Conservation (phyloP, 2,797 vertebrate species). For the Nyctalus aviator region DNA sequence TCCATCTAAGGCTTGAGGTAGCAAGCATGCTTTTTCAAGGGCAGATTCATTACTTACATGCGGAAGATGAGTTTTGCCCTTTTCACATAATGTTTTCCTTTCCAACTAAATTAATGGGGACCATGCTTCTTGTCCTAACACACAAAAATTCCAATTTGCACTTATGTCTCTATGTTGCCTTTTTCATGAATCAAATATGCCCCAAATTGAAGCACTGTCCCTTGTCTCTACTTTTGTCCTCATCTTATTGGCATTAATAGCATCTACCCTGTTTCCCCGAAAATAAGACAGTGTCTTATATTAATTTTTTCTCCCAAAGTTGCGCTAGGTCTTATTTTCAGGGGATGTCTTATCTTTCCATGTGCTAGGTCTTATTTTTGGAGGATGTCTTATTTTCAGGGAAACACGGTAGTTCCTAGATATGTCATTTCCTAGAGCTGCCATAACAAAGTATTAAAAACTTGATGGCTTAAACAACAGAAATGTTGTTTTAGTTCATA, state of each 20-base stretch:
- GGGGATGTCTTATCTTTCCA: too few relatives aligned
- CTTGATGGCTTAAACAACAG: neutral
- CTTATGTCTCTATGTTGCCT: neutral
- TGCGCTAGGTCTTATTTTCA: too few relatives aligned
- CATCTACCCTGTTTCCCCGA: neutral
- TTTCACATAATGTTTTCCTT: slow-evolving; percentile 65
- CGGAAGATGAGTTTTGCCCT: slow-evolving; percentile 54
- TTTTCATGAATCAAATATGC: neutral
- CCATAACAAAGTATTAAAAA: neutral
- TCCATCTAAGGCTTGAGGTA: slow-evolving; percentile 65
- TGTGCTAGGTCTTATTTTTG: too few relatives aligned
- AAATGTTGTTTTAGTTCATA: too few relatives aligned
- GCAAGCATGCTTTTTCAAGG: slow-evolving; percentile 70
- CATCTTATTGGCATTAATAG: neutral
- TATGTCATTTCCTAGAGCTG: neutral
- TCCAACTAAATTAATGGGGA: slow-evolving; percentile 60
- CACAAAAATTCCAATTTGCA: slow-evolving; percentile 59
- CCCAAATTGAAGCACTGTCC: neutral
- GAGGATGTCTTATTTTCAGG: too few relatives aligned
- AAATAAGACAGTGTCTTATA: too few relatives aligned
- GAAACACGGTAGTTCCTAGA: neutral
- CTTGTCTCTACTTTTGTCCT: neutral
- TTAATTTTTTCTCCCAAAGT: too few relatives aligned
- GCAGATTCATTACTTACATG: slow-evolving; percentile 70
- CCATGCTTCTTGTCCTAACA: slow-evolving; percentile 34